Base-by-base conservation (phyloP, 2,113 vertebrate species). In the Trogon surrucura region DNA sequence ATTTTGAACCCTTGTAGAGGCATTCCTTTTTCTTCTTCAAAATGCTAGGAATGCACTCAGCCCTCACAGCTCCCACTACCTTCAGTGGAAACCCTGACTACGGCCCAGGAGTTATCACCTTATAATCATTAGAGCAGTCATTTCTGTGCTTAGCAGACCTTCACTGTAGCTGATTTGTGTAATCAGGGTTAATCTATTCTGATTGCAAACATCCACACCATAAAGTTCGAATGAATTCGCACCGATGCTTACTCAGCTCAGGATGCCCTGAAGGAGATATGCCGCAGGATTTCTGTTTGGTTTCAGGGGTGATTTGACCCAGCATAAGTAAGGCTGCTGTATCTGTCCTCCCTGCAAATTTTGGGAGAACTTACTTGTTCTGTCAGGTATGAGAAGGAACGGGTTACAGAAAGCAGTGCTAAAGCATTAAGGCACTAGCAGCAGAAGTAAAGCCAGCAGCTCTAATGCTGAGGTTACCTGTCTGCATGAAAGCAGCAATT, bases 111-210 rank as follows among this genome's bases (percentile, higher is more conserved):
- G 65, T 94, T 88, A 94, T 60, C 92, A 91, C 83, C 90, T 91
- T 89, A 62, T 80, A 90, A 86, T 88, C 69, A 78, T 81, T 74
- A 94, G 9, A 96, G 77, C 69, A 96, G 83, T 86, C 83, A 95
- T 89, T 95, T 92, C 78, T 72, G 61, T 93, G 95, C 86, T 96
- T 92, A 91, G 90, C n/a, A 95, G 91, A 88, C 85, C 91, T 95
- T 95, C 92, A 90, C 72, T 62, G 72, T 51, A 74, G 77, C 83
- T 93, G 86, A 96, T 86, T 96, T 94, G 80, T 94, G 86, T 96
- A 94, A 94, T 94, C 92, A 92, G 95, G 90, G 85, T 96, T 96
- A 94, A 94, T 88, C 72, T 90, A 67, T 45, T 86, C 88, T 93
- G 85, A 94, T 90, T 95, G 93, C 82, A 84, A 94, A 88, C 92